Percentiles rank a stretch among this genome's conserved stretches.
phyloP scores from a whole-genome alignment of 2,113 vertebrate genomes.

The Pluvialis apricaria region DNA sequence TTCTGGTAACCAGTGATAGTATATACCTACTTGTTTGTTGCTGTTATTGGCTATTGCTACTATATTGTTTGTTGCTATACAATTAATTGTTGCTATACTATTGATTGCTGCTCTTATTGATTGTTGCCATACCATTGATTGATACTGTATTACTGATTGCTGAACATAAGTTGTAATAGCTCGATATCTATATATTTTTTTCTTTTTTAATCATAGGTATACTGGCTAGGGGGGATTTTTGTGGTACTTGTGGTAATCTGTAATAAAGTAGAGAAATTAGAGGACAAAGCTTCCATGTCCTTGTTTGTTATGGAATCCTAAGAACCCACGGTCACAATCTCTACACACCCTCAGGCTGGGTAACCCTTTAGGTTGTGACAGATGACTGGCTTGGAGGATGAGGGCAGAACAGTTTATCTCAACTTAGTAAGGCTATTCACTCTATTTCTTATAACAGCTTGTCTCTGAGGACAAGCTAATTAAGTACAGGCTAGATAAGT shows the following conservation, averaged over 20 bases:
- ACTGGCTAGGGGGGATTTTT: not conserved
- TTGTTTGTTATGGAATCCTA: not conserved
- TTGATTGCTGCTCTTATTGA: not conserved
- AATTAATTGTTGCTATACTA: not conserved
- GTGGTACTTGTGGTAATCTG: not conserved
- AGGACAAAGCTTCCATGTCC: not conserved
- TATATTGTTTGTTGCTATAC: not conserved
- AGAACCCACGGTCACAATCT: not conserved
- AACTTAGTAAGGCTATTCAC: not conserved
- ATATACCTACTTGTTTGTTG: not conserved
- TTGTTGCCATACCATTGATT: not conserved
- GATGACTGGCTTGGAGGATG: not conserved
- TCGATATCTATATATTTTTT: accelerated
- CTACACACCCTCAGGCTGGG: not conserved
- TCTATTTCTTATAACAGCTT: not conserved
- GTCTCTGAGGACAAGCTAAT: not conserved
- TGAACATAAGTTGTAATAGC: not conserved
- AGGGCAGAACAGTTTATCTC: not conserved
- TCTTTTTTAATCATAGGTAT: not conserved
- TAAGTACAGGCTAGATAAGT: not conserved
- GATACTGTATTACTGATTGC: not conserved
- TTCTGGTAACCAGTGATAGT: not conserved
- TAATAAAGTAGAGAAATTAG: not conserved
- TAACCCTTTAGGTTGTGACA: not conserved
- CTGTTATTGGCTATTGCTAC: not conserved